Evolutionary conservation across 1,140 invertebrate species (phyloP).

Genomic region (Drosophila melanica): DNA sequence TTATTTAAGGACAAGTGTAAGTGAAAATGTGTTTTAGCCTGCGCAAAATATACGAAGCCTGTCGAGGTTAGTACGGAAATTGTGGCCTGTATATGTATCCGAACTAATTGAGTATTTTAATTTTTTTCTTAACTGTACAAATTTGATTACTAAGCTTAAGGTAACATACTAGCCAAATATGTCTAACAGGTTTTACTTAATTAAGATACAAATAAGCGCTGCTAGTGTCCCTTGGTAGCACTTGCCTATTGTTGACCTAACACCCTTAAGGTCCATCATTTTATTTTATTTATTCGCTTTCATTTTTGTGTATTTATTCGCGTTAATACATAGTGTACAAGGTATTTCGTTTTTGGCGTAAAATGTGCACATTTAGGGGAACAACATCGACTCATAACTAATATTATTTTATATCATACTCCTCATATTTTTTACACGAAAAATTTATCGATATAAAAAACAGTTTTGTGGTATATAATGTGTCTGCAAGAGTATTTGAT

Average conservation of each 20-base stretch:
- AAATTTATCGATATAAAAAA: background rate
- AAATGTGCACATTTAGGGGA: background rate
- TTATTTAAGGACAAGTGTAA: background rate
- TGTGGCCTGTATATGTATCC: background rate
- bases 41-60: slow-evolving; percentile 62
- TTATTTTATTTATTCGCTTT: background rate
- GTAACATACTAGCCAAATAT: background rate
- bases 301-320: slow-evolving; percentile 1
- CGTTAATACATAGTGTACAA: background rate
- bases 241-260: background rate
- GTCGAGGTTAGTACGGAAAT: slow-evolving; percentile 64
- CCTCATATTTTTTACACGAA: no score
- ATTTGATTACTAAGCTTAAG: background rate
- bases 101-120: background rate
- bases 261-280: background rate
- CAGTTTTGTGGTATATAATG: background rate
- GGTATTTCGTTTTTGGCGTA: background rate
- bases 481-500: background rate
- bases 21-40: slow-evolving; percentile 63
- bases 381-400: background rate
- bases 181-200: background rate
- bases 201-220: background rate
- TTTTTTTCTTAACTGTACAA: background rate
- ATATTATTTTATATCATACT: no score
- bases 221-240: background rate